These are phyloP conservation scores for Ectropis crepuscularia DNA, from an alignment of 2,888 invertebrate genomes.

Conservation along the genomic window DNA sequence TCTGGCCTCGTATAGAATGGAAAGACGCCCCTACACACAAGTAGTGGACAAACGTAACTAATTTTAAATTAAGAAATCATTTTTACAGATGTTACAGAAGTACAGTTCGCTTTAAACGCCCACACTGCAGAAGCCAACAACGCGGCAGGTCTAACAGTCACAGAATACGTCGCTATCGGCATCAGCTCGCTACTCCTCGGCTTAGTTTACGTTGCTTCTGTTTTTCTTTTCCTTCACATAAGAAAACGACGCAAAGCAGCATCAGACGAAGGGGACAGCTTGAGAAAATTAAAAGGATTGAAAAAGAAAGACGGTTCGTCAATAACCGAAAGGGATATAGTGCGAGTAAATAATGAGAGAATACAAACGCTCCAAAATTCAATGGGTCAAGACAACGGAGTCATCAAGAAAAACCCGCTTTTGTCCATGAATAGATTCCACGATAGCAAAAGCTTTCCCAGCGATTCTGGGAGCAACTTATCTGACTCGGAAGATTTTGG, in stretches of 20 bases:
- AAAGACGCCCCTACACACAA: no score
- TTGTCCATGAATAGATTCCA: constrained; percentile 86
- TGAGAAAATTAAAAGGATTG: constrained; percentile 63
- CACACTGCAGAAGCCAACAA: constrained; percentile 82
- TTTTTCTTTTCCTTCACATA: constrained; percentile 92
- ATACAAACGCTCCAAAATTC: constrained; percentile 66
- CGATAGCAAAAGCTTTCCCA: constrained; percentile 70
- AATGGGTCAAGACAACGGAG: constrained; percentile 87
- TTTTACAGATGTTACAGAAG: constrained; percentile 90
- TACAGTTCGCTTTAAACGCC: constrained; percentile 89
- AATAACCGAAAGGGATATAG: constrained; percentile 76
- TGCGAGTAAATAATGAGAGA: constrained; percentile 75
- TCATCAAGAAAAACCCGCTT: constrained; percentile 92
- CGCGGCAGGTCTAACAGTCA: constrained; percentile 87
- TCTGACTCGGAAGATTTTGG: constrained; percentile 87
- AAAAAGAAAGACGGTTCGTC: constrained; percentile 74
- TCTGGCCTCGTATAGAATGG: no score
- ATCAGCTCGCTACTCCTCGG: constrained; percentile 93
- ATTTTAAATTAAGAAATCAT: no score
- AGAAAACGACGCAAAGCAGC: constrained; percentile 86
- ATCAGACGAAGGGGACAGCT: constrained; percentile 74
- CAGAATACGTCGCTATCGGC: constrained; percentile 93
- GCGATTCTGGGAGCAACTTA: constrained; percentile 85
- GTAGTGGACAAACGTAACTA: no score
- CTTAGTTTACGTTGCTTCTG: constrained; percentile 93